These are phyloP conservation scores for Pherbina coryleti DNA, from an alignment of 2,888 invertebrate species.

Conservation along the genomic window DNA sequence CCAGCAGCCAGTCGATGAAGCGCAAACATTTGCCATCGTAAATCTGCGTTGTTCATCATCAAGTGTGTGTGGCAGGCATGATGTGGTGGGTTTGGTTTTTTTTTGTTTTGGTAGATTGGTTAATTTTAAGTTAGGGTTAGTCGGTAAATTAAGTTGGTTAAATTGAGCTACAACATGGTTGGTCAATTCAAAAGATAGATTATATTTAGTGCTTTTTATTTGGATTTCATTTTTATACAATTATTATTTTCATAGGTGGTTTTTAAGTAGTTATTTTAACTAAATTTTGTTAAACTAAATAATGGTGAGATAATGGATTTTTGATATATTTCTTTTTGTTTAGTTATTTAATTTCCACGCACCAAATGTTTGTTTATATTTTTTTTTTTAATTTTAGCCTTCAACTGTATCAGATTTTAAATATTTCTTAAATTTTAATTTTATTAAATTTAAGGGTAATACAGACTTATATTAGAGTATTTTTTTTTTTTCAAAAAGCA, in stretches of 20 bases:
- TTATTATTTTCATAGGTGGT: constrained; percentile 49
- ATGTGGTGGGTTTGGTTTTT: constrained; percentile 45
- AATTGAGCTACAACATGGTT: constrained; percentile 45
- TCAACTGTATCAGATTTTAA: constrained; percentile 1
- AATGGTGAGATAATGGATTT: constrained; percentile 12
- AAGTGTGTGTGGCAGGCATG: constrained; percentile 39
- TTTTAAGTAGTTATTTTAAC: constrained; percentile 18
- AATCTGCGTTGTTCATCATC: constrained; percentile 57
- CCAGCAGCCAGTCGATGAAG: constrained; percentile 69
- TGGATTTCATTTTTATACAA: constrained; percentile 36
- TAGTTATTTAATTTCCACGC: constrained; percentile 5
- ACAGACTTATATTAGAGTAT: constrained; percentile 3
- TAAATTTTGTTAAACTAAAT: constrained; percentile 19
- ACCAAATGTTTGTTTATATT: background rate
- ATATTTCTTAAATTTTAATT: background rate
- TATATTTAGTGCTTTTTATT: constrained; percentile 66
- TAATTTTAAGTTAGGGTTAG: constrained; percentile 62
- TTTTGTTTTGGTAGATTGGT: constrained; percentile 47
- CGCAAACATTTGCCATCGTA: constrained; percentile 70
- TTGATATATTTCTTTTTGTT: constrained; percentile 15
- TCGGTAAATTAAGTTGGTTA: constrained; percentile 58
- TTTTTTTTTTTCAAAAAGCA: constrained; percentile 64
- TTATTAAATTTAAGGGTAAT: background rate
- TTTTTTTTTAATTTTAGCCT: constrained; percentile 30
- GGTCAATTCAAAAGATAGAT: background rate